Conservation (phyloP, 2,888 invertebrate species). For the Aspidapion aeneum region DNA sequence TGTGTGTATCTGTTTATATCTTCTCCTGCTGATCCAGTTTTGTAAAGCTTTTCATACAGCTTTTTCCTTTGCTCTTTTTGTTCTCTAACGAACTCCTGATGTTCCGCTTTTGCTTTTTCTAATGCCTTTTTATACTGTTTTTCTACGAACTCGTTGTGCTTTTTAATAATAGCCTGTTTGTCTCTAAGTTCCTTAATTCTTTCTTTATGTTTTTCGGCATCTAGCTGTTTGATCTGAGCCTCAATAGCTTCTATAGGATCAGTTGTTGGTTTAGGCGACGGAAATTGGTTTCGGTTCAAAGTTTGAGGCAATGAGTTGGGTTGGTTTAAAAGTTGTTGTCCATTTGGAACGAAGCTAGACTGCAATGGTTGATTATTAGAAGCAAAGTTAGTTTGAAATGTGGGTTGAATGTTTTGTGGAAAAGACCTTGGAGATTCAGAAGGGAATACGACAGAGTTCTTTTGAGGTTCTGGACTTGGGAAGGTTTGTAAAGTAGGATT, state of each 20-base stretch:
- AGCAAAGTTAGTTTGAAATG: slow-evolving; percentile 45
- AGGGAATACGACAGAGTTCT: slow-evolving; percentile 23
- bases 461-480: slow-evolving; percentile 19
- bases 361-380: slow-evolving; percentile 36
- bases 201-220: slow-evolving; percentile 58
- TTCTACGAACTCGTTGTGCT: slow-evolving; percentile 73
- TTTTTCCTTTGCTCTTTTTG: slow-evolving; percentile 64
- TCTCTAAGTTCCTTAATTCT: slow-evolving; percentile 66
- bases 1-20: slow-evolving; percentile 33
- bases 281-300: slow-evolving; percentile 14
- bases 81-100: slow-evolving; percentile 65
- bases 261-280: slow-evolving; percentile 31
- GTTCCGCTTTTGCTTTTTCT: slow-evolving; percentile 69
- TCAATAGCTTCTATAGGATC: slow-evolving; percentile 37
- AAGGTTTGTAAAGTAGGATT: slow-evolving; percentile 25
- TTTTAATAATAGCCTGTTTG: slow-evolving; percentile 67
- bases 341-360: slow-evolving; percentile 42
- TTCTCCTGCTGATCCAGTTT: slow-evolving; percentile 37
- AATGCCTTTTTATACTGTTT: slow-evolving; percentile 77
- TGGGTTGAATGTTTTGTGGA: slow-evolving; percentile 38
- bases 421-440: slow-evolving; percentile 14
- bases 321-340: slow-evolving; percentile 21
- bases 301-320: slow-evolving; percentile 15
- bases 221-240: slow-evolving; percentile 42
- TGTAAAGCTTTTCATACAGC: slow-evolving; percentile 44